Evolutionary conservation across 2,888 invertebrate genomes (phyloP), one percentile per base, ranked within the genome.

Genomic region (Sesamia inferens): DNA sequence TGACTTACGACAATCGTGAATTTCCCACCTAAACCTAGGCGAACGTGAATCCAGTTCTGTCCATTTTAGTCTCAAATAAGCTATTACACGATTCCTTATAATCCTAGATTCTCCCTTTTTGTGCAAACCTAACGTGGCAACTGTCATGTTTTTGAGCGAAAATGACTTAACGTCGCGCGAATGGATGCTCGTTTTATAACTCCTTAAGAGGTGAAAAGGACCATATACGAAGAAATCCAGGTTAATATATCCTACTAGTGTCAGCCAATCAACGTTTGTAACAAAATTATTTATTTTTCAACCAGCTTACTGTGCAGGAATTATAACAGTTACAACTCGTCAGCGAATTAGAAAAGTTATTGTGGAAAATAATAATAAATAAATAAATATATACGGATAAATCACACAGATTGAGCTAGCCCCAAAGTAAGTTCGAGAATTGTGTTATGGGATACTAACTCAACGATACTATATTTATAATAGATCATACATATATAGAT

Each of bases 141-240:
- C 74, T 71, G 81, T 81, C 85, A 80, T 71, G 83, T 77, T 73
- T 71, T 63, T 73, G 54, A 74, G 62, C 51, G 73, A 81, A 78
- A 77, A 78, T 85, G 83, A 83, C 63, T 77, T 81, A 83, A 70
- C 71, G 42, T 22, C 42, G 47, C 19, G 31, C n/a, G 55, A 76
- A 63, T 66, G 63, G 71, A 69, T 14, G 74, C 68, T 85, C 73
- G 67, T 77, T 84, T 81, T 62, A 65, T 64, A 85, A 71, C 55
- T 57, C 71, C 76, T 58, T 78, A 74, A 16, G 39, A 42, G 73
- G 82, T 70, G 1, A 48, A 8, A 68, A 31, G 22, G 19, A 24
- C 84, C 85, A 54, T 83, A 64, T 71, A 81, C 6, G 83, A 63
- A n/a, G 22, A 54, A 8, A 76, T 54, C 19, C 54, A 74, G 61